phyloP scores from a whole-genome alignment of 2,888 invertebrate species.

The Drosophila fungiperda region DNA sequence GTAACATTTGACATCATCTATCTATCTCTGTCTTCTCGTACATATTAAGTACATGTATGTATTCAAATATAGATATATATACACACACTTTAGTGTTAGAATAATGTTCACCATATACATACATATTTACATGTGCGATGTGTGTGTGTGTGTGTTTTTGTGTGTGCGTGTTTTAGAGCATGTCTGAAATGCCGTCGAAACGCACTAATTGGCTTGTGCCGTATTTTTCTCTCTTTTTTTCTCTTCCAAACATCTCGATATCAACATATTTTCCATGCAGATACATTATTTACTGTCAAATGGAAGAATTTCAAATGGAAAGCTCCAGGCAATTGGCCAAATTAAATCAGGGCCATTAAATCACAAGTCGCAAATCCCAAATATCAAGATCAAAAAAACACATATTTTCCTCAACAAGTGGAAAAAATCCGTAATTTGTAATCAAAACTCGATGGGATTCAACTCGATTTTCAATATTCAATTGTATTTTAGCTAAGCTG shows the following conservation, averaged over 20 bases:
- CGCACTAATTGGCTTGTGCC: conserved; percentile 76
- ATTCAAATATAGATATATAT: conserved; percentile 2
- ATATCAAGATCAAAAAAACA: conserved; percentile 31
- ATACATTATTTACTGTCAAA: conserved; percentile 94
- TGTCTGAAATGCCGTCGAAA: conserved; percentile 60
- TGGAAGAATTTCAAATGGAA: conserved; percentile 93
- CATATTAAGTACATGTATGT: conserved; percentile 29
- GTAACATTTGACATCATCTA: conserved; percentile 38
- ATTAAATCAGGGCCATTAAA: conserved; percentile 73
- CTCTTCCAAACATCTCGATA: conserved; percentile 57
- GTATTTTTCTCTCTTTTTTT: conserved; percentile 58
- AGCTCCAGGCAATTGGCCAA: conserved; percentile 87
- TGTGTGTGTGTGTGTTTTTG: background rate
- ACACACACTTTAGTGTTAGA: conserved; percentile 5
- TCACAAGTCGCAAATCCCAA: conserved; percentile 14
- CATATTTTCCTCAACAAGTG: conserved; percentile 22
- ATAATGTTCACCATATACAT: background rate
- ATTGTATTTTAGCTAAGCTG: conserved; percentile 65
- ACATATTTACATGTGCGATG: conserved; percentile 8
- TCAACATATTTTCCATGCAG: conserved; percentile 84
- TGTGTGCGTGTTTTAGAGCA: conserved; percentile 61
- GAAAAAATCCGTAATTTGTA: conserved; percentile 29
- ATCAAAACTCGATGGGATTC: conserved; percentile 65
- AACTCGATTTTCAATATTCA: conserved; percentile 55
- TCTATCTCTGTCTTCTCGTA: conserved; percentile 56